phyloP scores from a whole-genome alignment of 1,140 invertebrate species.

The Sinella curviseta region DNA sequence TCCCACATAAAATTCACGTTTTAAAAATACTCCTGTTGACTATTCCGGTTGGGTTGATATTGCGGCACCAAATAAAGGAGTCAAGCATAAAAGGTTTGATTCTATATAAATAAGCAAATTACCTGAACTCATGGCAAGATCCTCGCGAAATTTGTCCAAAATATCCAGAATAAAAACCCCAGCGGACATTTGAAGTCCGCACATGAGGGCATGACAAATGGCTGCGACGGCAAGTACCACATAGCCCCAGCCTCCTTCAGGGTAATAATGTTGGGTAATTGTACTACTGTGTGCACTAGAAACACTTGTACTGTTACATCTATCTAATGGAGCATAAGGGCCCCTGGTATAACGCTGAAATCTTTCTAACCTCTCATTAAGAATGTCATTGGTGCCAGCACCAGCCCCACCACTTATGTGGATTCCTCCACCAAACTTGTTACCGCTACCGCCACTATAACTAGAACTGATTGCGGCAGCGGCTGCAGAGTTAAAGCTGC shows the following conservation, averaged over 20 bases:
- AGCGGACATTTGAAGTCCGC: not conserved
- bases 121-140: not conserved
- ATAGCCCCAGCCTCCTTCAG: slow-evolving; percentile 22
- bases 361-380: not conserved
- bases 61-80: no score
- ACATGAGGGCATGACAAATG: slow-evolving; percentile 17
- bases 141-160: not conserved
- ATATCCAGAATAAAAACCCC: not conserved
- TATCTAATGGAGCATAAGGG: slow-evolving; percentile 17
- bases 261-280: slow-evolving; percentile 23
- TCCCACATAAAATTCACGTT: not conserved
- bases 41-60: no score
- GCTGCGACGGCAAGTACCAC: not conserved
- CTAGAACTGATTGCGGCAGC: not conserved
- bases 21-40: no score
- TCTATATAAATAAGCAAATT: not conserved
- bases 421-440: not conserved
- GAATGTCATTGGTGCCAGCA: not conserved
- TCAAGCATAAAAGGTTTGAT: no score
- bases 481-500: slow-evolving; percentile 9
- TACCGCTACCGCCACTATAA: not conserved
- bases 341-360: slow-evolving; percentile 27
- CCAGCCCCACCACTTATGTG: not conserved
- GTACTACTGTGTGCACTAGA: slow-evolving; percentile 18
- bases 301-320: slow-evolving; percentile 18